phyloP scores from a whole-genome alignment of 2,113 vertebrate species.

The Cathartes aura region DNA sequence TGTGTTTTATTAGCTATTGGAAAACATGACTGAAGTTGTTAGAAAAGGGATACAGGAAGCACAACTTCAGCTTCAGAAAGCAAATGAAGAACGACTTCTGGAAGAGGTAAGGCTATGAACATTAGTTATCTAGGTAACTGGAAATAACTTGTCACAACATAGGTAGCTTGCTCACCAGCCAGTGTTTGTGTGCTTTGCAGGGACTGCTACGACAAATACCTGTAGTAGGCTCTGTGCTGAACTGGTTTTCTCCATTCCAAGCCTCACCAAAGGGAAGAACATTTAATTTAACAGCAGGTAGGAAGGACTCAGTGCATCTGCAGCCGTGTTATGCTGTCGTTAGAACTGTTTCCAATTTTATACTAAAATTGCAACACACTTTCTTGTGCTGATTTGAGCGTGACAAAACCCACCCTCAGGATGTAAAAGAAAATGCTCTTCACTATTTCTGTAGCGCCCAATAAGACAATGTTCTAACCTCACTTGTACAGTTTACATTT shows the following conservation, averaged over 20 bases:
- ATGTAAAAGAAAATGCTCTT: neutral
- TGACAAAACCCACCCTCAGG: neutral
- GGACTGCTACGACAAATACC: constrained; percentile 94
- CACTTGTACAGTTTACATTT: neutral
- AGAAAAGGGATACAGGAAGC: constrained; percentile 95
- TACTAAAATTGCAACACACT: neutral
- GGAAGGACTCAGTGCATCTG: neutral
- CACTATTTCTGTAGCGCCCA: neutral
- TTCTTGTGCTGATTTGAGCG: neutral
- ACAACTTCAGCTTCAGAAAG: constrained; percentile 89
- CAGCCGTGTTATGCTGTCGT: accelerated
- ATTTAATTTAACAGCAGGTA: constrained; percentile 95
- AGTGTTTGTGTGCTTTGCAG: constrained; percentile 66
- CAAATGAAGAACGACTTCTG: constrained; percentile 90
- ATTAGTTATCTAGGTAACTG: accelerated
- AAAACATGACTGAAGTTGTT: constrained; percentile 98
- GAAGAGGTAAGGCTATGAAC: constrained; percentile 84
- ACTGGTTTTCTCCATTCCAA: constrained; percentile 95
- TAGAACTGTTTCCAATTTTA: neutral
- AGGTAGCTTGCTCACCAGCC: neutral
- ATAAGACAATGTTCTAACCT: neutral
- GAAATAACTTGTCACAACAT: neutral
- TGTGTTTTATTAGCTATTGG: constrained; percentile 83
- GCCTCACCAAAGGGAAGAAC: constrained; percentile 89
- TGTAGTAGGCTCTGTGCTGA: constrained; percentile 91